Conservation (phyloP, 2,888 invertebrate genomes). For the Noctua fimbriata region DNA sequence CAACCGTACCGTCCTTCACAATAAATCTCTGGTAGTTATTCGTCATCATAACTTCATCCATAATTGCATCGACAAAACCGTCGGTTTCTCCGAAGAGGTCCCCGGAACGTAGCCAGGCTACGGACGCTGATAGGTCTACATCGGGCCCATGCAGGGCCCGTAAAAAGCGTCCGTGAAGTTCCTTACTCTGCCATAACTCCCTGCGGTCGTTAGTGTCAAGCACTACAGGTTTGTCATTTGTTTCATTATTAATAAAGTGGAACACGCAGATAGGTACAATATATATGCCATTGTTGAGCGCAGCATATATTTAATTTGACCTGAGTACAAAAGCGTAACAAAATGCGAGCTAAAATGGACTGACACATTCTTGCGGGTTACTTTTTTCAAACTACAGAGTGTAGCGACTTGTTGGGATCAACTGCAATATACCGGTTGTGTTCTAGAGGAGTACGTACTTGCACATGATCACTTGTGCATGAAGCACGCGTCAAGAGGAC, state of each 20-base stretch:
- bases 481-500: constrained; percentile 8
- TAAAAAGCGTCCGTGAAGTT: no score
- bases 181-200: no score
- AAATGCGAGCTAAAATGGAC: background rate
- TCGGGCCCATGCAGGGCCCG: no score
- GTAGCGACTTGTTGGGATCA: background rate
- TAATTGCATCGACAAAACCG: no score
- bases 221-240: background rate
- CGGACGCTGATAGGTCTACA: no score
- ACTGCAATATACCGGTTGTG: background rate
- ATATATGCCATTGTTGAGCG: background rate
- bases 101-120: no score
- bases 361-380: background rate
- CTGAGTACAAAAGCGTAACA: background rate
- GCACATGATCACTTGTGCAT: background rate
- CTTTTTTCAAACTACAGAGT: background rate
- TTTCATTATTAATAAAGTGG: constrained; percentile 28
- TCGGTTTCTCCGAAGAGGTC: no score
- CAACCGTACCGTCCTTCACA: no score
- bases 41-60: no score
- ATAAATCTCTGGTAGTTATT: no score
- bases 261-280: constrained; percentile 21
- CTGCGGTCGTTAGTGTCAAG: no score
- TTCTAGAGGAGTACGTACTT: background rate
- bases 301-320: constrained; percentile 2